Evolutionary conservation across 2,797 vertebrate species (phyloP), one percentile per base, ranked within the genome.

Genomic region (Poeciliopsis turneri): DNA sequence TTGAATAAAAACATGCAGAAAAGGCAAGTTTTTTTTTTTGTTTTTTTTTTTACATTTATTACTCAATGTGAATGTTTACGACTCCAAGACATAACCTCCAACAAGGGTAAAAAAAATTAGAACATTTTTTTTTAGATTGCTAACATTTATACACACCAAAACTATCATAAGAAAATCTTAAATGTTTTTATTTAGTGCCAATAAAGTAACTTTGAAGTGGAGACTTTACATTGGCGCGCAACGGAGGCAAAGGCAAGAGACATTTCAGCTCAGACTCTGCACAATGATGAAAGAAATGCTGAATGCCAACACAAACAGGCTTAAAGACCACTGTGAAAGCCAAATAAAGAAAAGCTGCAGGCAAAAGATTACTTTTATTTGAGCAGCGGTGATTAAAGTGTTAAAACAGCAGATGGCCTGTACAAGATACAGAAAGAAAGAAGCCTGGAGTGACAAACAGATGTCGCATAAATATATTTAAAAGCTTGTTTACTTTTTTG

Each of bases 271-370:
- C 15, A 46, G n/a, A 57, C 74, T 79, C 45, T 77, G 15, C 47
- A 80, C 30, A 45, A 76, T 78, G 74, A 55, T 61, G 39, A 45
- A 68, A 71, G 43, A 11, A 51, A 69, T 33, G 46, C 28, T 71
- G 20, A 70, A 61, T 77, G 66, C 45, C 1, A 69, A 77, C 55
- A 23, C n/a, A 84, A 53, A 78, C 64, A 36, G n/a, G 78, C 72
- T 69, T 69, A 69, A 69, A 43, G 25, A 45, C 23, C 66, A n/a
- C 36, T 76, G 36, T 16, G 70, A 47, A 68, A 72, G 39, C 74
- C 59, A 77, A 75, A 79, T 61, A 69, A 77, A 84, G 82, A 49
- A 81, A 81, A 76, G 61, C 57, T 68, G 72, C 72, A 59, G 86
- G 53, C 18, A 76, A 77, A 61, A 73, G 36, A 72, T n/a, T 64